Base-by-base conservation (phyloP, 1,140 invertebrate species). In the Lepidurus packardi region DNA sequence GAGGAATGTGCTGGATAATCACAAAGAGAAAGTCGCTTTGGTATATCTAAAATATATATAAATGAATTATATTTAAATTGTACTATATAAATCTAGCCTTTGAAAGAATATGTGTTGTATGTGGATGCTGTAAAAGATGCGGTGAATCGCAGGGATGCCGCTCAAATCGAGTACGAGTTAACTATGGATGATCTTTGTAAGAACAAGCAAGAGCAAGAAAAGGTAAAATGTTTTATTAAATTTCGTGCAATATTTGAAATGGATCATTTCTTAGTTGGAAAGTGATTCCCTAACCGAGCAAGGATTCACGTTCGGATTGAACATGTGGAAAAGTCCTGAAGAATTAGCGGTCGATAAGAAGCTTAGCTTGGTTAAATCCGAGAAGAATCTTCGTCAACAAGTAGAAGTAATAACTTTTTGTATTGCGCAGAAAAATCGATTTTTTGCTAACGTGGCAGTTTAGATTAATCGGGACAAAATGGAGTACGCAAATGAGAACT, bases 401-500 rank as follows among this genome's bases (percentile, higher is more conserved):
- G 86, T 86, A 0, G 89, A 90, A 82, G 83, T 87, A n/a, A 43
- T 1, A 34, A 11, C 5, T 7, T 1, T n/a, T 76, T 73, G 6
- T n/a, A 8, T 21, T 10, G 11, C 53, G 11, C 5, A 8, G 7
- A 24, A 43, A 41, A 41, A 10, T 73, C 4, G 21, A 47, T 9
- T 10, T 13, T 1, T 1, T 53, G 73, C 78, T 79, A 34, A 80
- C 43, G 79, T 78, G 53, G 43, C 80, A 65, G 79, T 78, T 74
- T 74, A 85, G 83, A 81, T 78, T 77, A 82, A 83, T 80, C 89
- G 90, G 81, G 91, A 92, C 83, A 89, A 88, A 78, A 83, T 91
- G 44, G 90, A 91, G 83, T 91, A 90, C 82, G 90, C 91, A 0
- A 92, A 92, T 83, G 90, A 91, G 83, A 89, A 91, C 83, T 84